These are phyloP conservation scores for Mandrillus leucophaeus DNA, from an alignment of 2,113 vertebrate genomes.

Conservation along the genomic window DNA sequence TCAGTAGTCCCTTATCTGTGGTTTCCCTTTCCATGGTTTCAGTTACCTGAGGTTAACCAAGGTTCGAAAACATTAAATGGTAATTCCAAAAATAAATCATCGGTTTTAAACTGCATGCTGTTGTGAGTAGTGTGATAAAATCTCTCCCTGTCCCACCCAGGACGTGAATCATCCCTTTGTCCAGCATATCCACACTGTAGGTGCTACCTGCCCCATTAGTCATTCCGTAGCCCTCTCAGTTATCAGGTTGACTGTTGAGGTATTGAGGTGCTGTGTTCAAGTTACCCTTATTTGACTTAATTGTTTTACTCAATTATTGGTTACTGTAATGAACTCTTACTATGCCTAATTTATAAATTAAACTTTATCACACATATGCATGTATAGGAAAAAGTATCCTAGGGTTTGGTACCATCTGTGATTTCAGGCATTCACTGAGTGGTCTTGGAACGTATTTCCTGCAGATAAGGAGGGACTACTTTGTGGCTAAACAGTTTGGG, in stretches of 20 bases:
- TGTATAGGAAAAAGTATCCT: background rate
- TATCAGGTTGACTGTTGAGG: background rate
- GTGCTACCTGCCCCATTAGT: background rate
- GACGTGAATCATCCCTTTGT: background rate
- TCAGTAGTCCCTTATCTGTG: background rate
- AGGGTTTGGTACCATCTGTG: background rate
- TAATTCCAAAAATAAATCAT: background rate
- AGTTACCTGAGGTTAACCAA: background rate
- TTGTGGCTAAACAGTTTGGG: background rate
- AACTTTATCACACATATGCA: background rate
- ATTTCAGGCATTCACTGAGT: background rate
- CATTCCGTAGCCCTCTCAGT: background rate
- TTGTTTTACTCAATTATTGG: background rate
- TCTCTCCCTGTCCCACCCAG: background rate
- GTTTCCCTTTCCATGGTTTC: background rate
- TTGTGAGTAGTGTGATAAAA: background rate
- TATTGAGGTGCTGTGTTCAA: background rate
- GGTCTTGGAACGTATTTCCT: background rate
- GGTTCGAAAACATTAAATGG: background rate
- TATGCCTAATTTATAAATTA: background rate
- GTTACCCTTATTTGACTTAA: background rate
- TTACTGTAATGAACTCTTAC: background rate
- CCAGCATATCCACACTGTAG: background rate
- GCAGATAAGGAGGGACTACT: background rate
- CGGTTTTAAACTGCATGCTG: background rate